Percentiles rank a stretch among this genome's conserved stretches.
phyloP scores from a whole-genome alignment of 2,797 vertebrate genomes.

The Gorsachius magnificus region DNA sequence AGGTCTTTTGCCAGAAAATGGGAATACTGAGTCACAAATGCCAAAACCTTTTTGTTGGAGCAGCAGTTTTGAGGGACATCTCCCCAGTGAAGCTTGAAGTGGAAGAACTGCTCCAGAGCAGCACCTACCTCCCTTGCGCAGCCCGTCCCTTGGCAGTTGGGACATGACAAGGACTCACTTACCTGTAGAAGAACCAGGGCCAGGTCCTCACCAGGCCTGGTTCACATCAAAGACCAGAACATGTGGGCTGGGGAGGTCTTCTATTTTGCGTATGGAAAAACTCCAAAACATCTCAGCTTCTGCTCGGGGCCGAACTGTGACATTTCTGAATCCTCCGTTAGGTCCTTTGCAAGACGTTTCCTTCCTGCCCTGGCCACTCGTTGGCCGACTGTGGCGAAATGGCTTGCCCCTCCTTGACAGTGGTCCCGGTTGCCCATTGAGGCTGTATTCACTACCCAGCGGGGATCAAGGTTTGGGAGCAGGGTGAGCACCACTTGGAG shows the following conservation, averaged over 20 bases:
- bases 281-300: not conserved
- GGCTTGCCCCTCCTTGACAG: not conserved
- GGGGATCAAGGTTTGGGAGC: not conserved
- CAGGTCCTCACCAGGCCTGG: not conserved
- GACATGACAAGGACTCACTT: not conserved
- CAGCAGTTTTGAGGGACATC: not conserved
- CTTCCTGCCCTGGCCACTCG: not conserved
- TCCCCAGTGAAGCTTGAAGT: not conserved
- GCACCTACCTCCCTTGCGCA: not conserved
- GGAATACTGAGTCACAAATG: not conserved
- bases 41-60: not conserved
- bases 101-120: not conserved
- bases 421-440: rapidly evolving
- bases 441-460: not conserved
- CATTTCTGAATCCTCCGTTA: not conserved
- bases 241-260: not conserved
- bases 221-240: not conserved
- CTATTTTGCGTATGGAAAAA: not conserved
- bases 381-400: not conserved
- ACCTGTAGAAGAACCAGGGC: not conserved
- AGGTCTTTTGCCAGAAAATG: not conserved
- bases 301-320: not conserved
- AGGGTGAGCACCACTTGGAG: not conserved
- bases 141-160: not conserved
- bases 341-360: not conserved